Conservation (phyloP, 2,797 vertebrate species). For the Oreonectes daqikongensis region DNA sequence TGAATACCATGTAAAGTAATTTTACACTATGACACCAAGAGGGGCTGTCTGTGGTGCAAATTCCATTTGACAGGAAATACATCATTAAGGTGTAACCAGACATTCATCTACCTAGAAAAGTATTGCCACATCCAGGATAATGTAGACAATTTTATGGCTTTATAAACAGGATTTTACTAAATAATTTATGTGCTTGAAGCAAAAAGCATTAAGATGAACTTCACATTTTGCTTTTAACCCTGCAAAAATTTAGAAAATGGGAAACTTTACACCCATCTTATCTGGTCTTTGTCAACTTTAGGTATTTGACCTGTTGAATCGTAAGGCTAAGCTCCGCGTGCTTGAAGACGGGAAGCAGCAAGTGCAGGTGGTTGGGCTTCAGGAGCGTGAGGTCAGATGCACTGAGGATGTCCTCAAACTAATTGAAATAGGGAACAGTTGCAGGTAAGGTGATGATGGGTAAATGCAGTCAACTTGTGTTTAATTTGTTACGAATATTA, state of each 20-base stretch:
- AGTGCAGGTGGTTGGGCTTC: slow-evolving; percentile 94
- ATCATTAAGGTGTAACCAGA: neutral
- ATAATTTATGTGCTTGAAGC: neutral
- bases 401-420: slow-evolving; percentile 97
- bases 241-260: neutral
- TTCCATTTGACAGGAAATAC: neutral
- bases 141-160: neutral
- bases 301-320: slow-evolving; percentile 97
- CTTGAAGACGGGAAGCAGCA: slow-evolving; percentile 97
- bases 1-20: neutral
- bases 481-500: no score
- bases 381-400: slow-evolving; percentile 92
- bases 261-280: no score
- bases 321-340: slow-evolving; percentile 93
- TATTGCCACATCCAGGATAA: neutral
- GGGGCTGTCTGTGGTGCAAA: no score
- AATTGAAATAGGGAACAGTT: slow-evolving; percentile 96
- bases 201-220: neutral
- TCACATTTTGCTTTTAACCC: neutral
- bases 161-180: no score
- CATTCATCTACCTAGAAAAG: neutral
- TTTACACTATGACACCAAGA: neutral
- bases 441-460: slow-evolving; percentile 81
- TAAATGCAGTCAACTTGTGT: neutral
- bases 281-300: slow-evolving; percentile 52